Base-by-base conservation (phyloP, 2,888 invertebrate species). In the Lochmaea crataegi region DNA sequence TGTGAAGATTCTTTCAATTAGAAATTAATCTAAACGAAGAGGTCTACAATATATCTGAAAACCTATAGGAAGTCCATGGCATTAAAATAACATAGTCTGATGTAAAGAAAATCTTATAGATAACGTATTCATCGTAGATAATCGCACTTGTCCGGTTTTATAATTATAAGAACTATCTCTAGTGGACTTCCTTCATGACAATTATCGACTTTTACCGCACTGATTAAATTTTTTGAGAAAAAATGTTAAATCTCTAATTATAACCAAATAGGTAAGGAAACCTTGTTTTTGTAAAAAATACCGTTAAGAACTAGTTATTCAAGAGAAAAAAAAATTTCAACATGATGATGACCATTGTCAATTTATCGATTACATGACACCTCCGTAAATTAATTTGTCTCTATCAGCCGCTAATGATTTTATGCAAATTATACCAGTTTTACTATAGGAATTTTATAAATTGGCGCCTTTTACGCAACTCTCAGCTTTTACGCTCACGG, bases 351-450 rank as follows among this genome's bases (percentile, higher is more conserved):
- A 65, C 32, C 38, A 65, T 61, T 53, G 65, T 51, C 14, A 51
- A 51, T 65, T 48, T 22, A 51, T 48, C 14, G 14, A 16, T 65
- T 65, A 42, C 18, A 18, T 10, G 16, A 61, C 42, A 61, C 18
- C 18, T 61, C 10, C 11, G 41, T 61, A 61, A 61, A 42, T 61
- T 61, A 61, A 61, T 42, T 61, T 16, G 42, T 61, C 18, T 18
- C 61, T 38, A 32, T n/a, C 14, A 60, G 16, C 9, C 60, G 10
- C n/a, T 61, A 61, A 61, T 61, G 16, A 61, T 11, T 61, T 41
- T 61, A 61, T 61, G 61, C 61, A 42, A 61, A 61, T 61, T 41
- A 61, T 61, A 61, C 61, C 41, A 41, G 61, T 61, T 61, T 61
- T 41, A 42, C n/a, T 61, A 41, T 61, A 42, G 18, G 53, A 53